Conservation (phyloP, 2,113 vertebrate species). For the Actenoides lindsayi region DNA sequence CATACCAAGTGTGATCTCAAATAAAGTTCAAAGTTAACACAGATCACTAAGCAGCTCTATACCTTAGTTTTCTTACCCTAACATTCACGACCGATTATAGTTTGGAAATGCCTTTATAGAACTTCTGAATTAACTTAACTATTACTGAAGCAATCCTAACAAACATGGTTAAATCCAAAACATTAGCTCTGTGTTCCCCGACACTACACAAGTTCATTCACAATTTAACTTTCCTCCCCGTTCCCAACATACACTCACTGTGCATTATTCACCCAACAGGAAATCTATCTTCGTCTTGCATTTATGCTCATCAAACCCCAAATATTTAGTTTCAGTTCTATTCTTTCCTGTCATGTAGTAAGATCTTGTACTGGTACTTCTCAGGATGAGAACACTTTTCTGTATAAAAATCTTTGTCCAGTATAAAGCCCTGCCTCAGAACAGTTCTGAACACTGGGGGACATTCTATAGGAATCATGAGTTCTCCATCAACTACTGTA, state of each 20-base stretch:
- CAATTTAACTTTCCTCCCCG: neutral
- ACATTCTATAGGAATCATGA: neutral
- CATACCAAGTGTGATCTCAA: neutral
- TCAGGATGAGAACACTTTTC: neutral
- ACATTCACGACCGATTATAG: neutral
- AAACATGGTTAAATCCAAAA: neutral
- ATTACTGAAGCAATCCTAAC: neutral
- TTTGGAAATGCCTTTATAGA: neutral
- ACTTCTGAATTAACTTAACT: neutral
- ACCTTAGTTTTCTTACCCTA: neutral
- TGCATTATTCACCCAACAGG: neutral
- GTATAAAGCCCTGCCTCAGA: neutral
- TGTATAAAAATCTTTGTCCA: neutral
- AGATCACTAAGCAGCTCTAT: neutral
- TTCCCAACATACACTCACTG: neutral
- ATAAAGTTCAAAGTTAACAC: neutral
- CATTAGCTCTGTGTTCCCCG: neutral
- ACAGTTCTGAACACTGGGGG: neutral
- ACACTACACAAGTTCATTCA: neutral
- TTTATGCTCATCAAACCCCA: neutral
- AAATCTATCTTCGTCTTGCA: neutral
- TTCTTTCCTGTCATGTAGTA: neutral
- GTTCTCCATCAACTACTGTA: neutral
- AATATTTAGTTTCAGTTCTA: neutral
- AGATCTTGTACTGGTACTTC: neutral